Evolutionary conservation across 2,113 vertebrate species (phyloP).

Genomic region (Microcebus lehilahytsara): DNA sequence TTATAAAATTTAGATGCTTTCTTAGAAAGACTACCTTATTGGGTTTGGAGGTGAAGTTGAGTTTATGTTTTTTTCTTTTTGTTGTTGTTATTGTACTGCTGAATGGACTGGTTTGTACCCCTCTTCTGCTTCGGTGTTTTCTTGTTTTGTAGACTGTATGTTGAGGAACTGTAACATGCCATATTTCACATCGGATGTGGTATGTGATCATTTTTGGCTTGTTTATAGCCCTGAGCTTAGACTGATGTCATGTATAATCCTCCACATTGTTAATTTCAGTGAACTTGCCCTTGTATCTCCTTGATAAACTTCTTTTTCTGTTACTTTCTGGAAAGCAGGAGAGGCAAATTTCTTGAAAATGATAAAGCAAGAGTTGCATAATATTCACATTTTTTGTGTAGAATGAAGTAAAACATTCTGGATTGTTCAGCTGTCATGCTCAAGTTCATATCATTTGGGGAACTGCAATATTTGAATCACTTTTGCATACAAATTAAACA

Average conservation of each 20-base stretch:
- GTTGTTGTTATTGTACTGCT: no score
- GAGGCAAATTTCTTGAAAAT: not conserved
- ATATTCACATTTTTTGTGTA: not conserved
- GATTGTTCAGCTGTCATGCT: not conserved
- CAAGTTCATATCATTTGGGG: not conserved
- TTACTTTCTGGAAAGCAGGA: not conserved
- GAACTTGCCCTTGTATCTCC: not conserved
- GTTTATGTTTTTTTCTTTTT: not conserved
- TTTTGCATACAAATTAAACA: conserved; percentile 66
- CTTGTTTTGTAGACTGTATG: not conserved
- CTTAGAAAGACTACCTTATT: not conserved
- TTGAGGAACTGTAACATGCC: not conserved
- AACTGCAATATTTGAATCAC: conserved; percentile 30
- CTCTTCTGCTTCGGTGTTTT: fast-evolving
- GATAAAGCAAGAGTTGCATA: not conserved
- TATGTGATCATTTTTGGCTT: not conserved
- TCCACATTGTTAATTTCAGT: not conserved
- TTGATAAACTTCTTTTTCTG: not conserved
- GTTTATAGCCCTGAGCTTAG: not conserved
- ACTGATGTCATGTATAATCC: not conserved
- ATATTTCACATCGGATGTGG: not conserved
- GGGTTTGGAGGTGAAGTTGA: not conserved
- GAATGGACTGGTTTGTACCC: fast-evolving
- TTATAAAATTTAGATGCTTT: not conserved
- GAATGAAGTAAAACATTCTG: not conserved